Evolutionary conservation across 2,113 vertebrate species (phyloP).

Genomic region (Catharus fuscescens): DNA sequence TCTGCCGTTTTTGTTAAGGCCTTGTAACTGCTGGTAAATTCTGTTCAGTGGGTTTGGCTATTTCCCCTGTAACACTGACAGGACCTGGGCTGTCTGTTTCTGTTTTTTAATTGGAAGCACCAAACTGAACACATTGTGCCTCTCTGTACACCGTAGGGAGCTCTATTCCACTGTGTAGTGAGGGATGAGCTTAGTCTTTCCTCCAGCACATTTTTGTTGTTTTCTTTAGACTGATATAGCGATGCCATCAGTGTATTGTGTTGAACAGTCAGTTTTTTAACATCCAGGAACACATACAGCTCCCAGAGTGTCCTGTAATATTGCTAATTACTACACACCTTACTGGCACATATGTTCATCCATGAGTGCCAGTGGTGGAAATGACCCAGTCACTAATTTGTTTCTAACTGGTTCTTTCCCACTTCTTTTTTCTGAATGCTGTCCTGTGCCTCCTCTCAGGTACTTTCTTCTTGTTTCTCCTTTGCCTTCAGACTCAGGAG

Average conservation of each 20-base stretch:
- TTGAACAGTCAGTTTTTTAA: neutral
- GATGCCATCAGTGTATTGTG: fast-evolving
- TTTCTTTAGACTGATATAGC: neutral
- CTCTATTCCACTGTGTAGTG: neutral
- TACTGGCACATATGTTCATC: neutral
- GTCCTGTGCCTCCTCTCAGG: neutral
- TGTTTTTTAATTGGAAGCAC: neutral
- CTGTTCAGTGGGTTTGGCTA: neutral
- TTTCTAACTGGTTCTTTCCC: neutral
- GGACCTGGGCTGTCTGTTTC: neutral
- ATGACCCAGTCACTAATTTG: neutral
- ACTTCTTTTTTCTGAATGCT: neutral
- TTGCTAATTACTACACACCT: neutral
- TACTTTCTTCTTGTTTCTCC: neutral
- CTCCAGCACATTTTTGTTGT: neutral
- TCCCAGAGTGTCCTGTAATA: neutral
- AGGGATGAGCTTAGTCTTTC: neutral
- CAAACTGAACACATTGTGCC: neutral
- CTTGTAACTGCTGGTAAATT: neutral
- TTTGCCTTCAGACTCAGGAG: neutral
- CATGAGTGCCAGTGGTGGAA: neutral
- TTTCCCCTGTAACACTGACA: neutral
- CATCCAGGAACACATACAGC: neutral
- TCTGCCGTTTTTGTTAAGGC: neutral
- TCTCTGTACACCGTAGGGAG: neutral